Evolutionary conservation across 1,140 invertebrate genomes (phyloP), one percentile per base, ranked within the genome.

Genomic region (Chelonus insularis): DNA sequence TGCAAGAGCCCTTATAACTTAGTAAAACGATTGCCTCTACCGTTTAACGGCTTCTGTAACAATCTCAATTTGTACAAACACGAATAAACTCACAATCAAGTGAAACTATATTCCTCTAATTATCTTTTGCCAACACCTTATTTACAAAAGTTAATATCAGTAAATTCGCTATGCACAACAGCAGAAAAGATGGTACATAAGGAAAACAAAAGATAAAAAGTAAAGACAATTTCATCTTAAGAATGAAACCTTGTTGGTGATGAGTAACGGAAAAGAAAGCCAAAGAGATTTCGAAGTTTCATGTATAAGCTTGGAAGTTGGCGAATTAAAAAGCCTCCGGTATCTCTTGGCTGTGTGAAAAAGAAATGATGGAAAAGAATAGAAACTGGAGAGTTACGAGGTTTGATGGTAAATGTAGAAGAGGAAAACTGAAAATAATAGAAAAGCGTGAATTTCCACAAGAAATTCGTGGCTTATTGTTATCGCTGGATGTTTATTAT

Each of bases 91-190:
- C 25, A 29, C 32, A 4, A 59, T 9, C 16, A 51, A 60, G 60
- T 77, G 70, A 74, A 77, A 69, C 72, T 73, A 78, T 80, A 79
- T 78, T 80, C 79, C 78, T 77, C 75, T 79, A 80, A 80, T 80
- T 79, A 80, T 80, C 77, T 29, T 74, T 64, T 61, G 59, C 60
- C 58, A 63, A 62, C 66, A 51, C 50, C 48, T 45, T 21, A 4
- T 36, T 36, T 12, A 7, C 21, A 6, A 21, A 14, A 3, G 12
- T 47, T 34, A 34, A 39, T 55, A 12, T 14, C 12, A 4, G 4
- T 9, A 14, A n/a, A 11, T 39, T 7, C 16, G 41, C 16, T 4
- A 16, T 37, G 14, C 45, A 25, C 45, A 47, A n/a, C n/a, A n/a
- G n/a, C n/a, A n/a, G n/a, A n/a, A 23, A 34, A 47, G 21, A 45